Conservation (phyloP, 2,113 vertebrate species). For the Hippopotamus amphibius region DNA sequence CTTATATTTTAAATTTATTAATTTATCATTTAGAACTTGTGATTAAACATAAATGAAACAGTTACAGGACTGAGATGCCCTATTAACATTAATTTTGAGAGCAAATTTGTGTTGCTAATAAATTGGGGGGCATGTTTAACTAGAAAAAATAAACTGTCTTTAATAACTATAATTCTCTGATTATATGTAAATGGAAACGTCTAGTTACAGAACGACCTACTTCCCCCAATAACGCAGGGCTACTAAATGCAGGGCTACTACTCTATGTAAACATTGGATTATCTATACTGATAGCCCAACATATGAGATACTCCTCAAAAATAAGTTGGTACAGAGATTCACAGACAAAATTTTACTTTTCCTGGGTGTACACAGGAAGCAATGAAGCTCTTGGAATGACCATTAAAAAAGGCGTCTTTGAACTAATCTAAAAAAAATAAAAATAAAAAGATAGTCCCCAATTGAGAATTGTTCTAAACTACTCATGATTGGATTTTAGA, state of each 20-base stretch:
- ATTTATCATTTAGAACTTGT: slow-evolving; percentile 34
- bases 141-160: slow-evolving; percentile 29
- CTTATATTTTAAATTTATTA: not conserved
- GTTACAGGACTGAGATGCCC: not conserved
- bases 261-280: not conserved
- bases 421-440: not conserved
- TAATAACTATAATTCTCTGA: not conserved
- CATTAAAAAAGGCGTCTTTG: not conserved
- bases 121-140: not conserved
- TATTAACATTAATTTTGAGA: not conserved
- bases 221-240: not conserved
- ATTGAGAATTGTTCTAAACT: not conserved
- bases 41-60: not conserved
- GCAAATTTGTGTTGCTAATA: slow-evolving; percentile 7
- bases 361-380: not conserved
- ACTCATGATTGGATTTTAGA: not conserved
- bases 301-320: slow-evolving; percentile 25
- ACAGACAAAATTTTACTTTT: not conserved
- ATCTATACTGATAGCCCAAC: not conserved
- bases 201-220: not conserved
- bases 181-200: not conserved
- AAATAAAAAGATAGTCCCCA: not conserved
- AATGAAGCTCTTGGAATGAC: not conserved
- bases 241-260: not conserved
- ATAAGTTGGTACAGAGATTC: slow-evolving; percentile 23